These are phyloP conservation scores for Caenorhabditis angaria DNA, from an alignment of 2,888 invertebrate genomes.

Conservation along the genomic window DNA sequence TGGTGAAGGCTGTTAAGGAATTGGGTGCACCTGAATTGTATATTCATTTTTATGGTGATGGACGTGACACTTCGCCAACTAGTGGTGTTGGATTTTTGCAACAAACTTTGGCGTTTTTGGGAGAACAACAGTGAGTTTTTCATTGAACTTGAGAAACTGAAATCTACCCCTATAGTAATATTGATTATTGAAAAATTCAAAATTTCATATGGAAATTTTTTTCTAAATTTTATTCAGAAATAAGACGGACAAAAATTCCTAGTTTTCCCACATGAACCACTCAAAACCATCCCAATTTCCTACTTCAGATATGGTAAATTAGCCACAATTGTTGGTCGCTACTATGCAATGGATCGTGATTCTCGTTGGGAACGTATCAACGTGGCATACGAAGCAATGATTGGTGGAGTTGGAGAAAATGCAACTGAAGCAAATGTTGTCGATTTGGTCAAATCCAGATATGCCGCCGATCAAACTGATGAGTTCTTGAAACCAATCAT, in stretches of 20 bases:
- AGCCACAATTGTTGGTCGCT: constrained; percentile 73
- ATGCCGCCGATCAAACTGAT: constrained; percentile 73
- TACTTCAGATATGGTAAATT: constrained; percentile 70
- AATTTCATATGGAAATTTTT: too few relatives aligned
- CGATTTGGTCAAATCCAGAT: constrained; percentile 69
- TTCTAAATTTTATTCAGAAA: too few relatives aligned
- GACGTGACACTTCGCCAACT: constrained; percentile 73
- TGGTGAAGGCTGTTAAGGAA: constrained; percentile 73
- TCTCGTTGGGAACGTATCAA: constrained; percentile 71
- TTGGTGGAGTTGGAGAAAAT: constrained; percentile 73
- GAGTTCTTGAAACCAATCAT: constrained; percentile 74
- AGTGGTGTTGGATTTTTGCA: constrained; percentile 72
- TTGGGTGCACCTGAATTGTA: constrained; percentile 73
- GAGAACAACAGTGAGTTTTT: constrained; percentile 30
- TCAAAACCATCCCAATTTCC: too few relatives aligned
- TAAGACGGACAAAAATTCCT: too few relatives aligned
- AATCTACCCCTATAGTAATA: too few relatives aligned
- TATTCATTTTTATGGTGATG: constrained; percentile 73
- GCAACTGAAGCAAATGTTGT: constrained; percentile 63
- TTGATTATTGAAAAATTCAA: too few relatives aligned
- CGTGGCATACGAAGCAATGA: constrained; percentile 74
- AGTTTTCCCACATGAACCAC: too few relatives aligned
- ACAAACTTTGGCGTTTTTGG: constrained; percentile 68
- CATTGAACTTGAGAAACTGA: too few relatives aligned
- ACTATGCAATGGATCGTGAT: constrained; percentile 75